phyloP scores from a whole-genome alignment of 2,888 invertebrate species.

The Sinotaia quadrata region DNA sequence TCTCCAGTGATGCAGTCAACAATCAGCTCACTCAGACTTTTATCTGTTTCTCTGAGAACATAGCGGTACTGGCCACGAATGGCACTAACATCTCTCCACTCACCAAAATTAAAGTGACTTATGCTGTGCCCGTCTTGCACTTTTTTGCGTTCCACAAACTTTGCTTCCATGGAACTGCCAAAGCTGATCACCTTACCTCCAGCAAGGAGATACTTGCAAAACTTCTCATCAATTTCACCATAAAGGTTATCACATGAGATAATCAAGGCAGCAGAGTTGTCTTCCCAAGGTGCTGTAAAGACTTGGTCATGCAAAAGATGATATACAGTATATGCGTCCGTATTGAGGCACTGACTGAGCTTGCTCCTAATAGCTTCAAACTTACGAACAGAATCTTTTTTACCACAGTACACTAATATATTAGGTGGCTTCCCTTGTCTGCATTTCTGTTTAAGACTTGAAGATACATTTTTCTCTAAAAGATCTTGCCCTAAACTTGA shows the following conservation, averaged over 20 bases:
- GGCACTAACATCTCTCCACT: conserved; percentile 9
- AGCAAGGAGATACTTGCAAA: conserved; percentile 18
- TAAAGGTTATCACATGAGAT: conserved; percentile 57
- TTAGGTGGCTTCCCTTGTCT: conserved; percentile 70
- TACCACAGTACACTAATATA: conserved; percentile 68
- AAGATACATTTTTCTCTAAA: no score
- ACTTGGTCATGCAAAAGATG: conserved; percentile 65
- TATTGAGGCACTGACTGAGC: conserved; percentile 59
- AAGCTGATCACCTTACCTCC: conserved; percentile 33
- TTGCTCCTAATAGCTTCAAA: conserved; percentile 56
- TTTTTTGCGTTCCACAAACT: conserved; percentile 24
- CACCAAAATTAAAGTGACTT: not conserved
- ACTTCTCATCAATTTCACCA: conserved; percentile 47
- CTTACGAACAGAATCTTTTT: conserved; percentile 58
- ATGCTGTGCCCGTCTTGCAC: not conserved
- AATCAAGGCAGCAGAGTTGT: conserved; percentile 63
- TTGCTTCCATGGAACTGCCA: conserved; percentile 31
- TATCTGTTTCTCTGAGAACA: not conserved
- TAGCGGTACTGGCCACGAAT: conserved; percentile 13
- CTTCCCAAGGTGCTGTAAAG: conserved; percentile 62
- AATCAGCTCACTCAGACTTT: conserved; percentile 11
- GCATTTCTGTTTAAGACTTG: no score
- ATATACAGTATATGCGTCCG: conserved; percentile 65
- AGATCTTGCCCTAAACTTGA: no score
- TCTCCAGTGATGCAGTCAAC: conserved; percentile 3